Percentiles rank a stretch among this genome's conserved stretches.
These are phyloP conservation scores for Bellardia pandia DNA, from an alignment of 2,888 invertebrate genomes.

Conservation along the genomic window DNA sequence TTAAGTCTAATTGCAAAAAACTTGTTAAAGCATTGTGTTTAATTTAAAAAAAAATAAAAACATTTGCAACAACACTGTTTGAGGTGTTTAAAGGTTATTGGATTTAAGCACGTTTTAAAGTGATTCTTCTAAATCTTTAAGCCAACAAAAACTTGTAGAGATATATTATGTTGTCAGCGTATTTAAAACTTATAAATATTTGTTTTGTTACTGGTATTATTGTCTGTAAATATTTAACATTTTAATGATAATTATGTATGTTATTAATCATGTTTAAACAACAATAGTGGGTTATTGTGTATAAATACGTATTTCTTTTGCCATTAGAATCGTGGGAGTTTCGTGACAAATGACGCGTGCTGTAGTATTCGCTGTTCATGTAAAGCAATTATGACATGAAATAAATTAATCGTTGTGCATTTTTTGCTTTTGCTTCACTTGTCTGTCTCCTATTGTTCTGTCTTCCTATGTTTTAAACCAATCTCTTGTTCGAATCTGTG, in stretches of 20 bases:
- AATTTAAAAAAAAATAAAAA: not conserved
- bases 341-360: constrained; percentile 68
- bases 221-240: constrained; percentile 42
- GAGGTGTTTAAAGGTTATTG: not conserved
- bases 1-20: not conserved
- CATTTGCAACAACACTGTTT: not conserved
- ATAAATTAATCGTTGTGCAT: constrained; percentile 8
- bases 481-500: not conserved
- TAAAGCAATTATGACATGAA: constrained; percentile 26
- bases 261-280: constrained; percentile 23
- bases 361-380: constrained; percentile 11
- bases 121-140: not conserved
- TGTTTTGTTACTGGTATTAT: not conserved
- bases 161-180: not conserved
- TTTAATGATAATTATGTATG: constrained; percentile 48
- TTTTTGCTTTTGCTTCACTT: not conserved
- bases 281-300: constrained; percentile 19
- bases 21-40: not conserved
- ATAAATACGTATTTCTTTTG: not conserved
- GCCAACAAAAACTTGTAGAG: not conserved
- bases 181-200: not conserved
- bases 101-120: not conserved
- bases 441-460: not conserved
- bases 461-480: not conserved
- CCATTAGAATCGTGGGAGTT: constrained; percentile 60